phyloP scores from a whole-genome alignment of 2,113 vertebrate genomes.

The Azemiops feae region DNA sequence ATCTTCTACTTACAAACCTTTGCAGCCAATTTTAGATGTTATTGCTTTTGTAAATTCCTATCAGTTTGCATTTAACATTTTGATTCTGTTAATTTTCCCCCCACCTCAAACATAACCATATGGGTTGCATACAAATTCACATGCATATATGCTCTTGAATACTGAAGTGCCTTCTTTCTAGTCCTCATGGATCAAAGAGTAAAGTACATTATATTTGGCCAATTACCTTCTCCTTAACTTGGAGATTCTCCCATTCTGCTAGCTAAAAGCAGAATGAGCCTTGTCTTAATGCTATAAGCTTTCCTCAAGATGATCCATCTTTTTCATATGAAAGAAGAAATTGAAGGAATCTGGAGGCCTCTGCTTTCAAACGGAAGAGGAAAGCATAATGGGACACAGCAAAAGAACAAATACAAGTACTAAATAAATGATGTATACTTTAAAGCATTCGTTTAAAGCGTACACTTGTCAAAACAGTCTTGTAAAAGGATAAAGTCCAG shows the following conservation, averaged over 20 bases:
- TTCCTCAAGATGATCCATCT: constrained; percentile 14
- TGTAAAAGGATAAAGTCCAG: rapidly evolving
- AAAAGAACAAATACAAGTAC: not conserved
- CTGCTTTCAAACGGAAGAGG: not conserved
- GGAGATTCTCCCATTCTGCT: constrained; percentile 12
- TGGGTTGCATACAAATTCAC: constrained; percentile 20
- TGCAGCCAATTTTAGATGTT: not conserved
- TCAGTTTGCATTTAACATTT: not conserved
- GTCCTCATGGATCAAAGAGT: constrained; percentile 36
- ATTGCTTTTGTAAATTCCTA: not conserved
- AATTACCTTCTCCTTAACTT: constrained; percentile 18
- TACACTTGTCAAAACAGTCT: not conserved
- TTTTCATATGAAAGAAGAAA: not conserved
- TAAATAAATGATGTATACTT: not conserved
- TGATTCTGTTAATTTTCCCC: not conserved
- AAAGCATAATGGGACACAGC: rapidly evolving
- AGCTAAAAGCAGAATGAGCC: constrained; percentile 32
- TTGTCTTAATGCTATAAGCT: constrained; percentile 5
- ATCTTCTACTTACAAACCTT: not conserved
- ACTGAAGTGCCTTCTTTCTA: constrained; percentile 25
- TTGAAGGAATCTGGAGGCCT: not conserved
- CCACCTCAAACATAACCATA: not conserved
- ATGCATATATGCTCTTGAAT: constrained; percentile 19
- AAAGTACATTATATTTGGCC: constrained; percentile 17
- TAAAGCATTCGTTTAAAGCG: not conserved